Conservation (phyloP, 1,140 invertebrate genomes). For the Rhagoletis pomonella region DNA sequence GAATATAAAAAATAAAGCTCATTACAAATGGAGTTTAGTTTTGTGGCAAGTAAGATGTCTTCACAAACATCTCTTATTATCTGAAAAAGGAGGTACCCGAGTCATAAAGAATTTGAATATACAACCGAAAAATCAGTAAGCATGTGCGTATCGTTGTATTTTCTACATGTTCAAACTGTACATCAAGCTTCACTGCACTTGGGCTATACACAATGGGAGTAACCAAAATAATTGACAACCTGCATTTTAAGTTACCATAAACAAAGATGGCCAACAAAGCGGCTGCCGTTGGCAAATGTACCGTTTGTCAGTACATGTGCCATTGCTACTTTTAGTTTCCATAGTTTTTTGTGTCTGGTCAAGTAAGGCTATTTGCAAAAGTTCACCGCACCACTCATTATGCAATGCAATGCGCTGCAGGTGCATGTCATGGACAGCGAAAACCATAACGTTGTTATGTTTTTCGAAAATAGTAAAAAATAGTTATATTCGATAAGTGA, state of each 20-base stretch:
- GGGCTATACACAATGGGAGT: slow-evolving; percentile 17
- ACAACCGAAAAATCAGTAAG: not conserved
- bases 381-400: slow-evolving; percentile 14
- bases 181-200: not conserved
- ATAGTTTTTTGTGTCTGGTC: not conserved
- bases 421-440: slow-evolving; percentile 4
- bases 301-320: slow-evolving; percentile 1
- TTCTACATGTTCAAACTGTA: not conserved
- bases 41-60: not conserved
- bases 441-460: not conserved
- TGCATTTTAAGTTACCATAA: not conserved
- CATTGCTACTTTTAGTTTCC: not conserved
- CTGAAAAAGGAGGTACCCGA: not conserved
- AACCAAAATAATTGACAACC: slow-evolving; percentile 37
- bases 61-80: not conserved
- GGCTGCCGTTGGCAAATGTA: not conserved
- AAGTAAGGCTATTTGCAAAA: slow-evolving; percentile 11
- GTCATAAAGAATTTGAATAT: not conserved
- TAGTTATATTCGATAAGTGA: not conserved
- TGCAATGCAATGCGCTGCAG: slow-evolving; percentile 2
- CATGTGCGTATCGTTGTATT: not conserved
- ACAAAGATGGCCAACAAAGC: slow-evolving; percentile 13
- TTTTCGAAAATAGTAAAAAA: not conserved
- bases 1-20: not conserved
- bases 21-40: not conserved